Percentiles rank a stretch among this genome's conserved stretches.
Evolutionary conservation across 2,113 vertebrate species (phyloP).

Genomic region (Cephalophus harveyi): DNA sequence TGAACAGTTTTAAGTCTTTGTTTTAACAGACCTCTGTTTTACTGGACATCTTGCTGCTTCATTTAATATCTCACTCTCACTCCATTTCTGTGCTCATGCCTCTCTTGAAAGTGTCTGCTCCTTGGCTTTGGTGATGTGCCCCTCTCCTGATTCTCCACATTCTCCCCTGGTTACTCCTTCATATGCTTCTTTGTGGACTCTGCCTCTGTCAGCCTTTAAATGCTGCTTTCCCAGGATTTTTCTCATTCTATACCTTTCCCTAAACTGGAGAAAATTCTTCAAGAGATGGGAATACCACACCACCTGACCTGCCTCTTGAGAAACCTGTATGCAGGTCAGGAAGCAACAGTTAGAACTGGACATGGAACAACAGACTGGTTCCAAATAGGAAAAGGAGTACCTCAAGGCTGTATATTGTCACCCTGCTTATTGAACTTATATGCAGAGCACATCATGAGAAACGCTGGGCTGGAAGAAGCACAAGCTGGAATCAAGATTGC

Average conservation of each 20-base stretch:
- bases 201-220: not conserved
- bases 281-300: not conserved
- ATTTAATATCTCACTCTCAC: not conserved
- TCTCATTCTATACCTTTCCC: not conserved
- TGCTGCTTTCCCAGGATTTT: not conserved
- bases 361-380: not conserved
- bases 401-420: not conserved
- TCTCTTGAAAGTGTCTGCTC: not conserved
- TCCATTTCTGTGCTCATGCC: not conserved
- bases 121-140: not conserved
- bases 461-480: not conserved
- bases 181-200: not conserved
- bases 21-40: conserved; percentile 6
- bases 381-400: not conserved
- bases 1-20: not conserved
- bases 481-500: not conserved
- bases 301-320: not conserved
- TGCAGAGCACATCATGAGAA: not conserved
- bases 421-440: not conserved
- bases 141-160: not conserved
- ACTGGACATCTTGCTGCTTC: not conserved
- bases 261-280: not conserved
- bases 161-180: not conserved
- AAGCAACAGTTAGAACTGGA: not conserved
- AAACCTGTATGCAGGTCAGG: not conserved